A percentile compares a stretch with the other conserved stretches of the same genome.
Conservation (phyloP, 2,113 vertebrate species). For the Casuarius casuarius region DNA sequence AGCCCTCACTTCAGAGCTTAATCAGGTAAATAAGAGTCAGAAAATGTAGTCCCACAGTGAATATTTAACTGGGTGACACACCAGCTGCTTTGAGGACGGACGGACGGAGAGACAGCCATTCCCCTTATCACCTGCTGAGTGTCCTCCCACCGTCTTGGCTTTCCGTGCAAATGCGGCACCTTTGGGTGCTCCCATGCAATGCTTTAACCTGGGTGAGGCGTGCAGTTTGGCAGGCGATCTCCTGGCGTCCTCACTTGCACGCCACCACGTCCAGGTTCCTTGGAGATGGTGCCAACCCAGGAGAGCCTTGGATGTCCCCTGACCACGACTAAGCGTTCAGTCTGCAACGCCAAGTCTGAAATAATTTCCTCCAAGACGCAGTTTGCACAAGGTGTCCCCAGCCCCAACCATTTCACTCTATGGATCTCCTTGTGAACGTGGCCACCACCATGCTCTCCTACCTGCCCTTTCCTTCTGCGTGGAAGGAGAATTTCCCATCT, state of each 20-base stretch:
- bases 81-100: not conserved
- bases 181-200: accelerated
- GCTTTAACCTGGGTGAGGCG: accelerated
- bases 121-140: not conserved
- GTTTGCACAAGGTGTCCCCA: too few species aligned
- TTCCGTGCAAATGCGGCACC: not conserved
- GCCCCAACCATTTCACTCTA: too few species aligned
- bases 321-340: too few species aligned
- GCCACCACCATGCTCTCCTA: too few species aligned
- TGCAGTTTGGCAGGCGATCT: not conserved
- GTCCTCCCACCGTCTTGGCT: not conserved
- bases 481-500: not conserved
- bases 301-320: too few species aligned
- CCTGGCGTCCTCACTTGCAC: too few species aligned
- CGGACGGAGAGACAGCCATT: not conserved
- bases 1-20: not conserved
- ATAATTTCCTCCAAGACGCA: too few species aligned
- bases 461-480: too few species aligned
- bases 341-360: too few species aligned
- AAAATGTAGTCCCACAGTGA: not conserved
- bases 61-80: not conserved
- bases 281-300: too few species aligned
- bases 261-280: too few species aligned
- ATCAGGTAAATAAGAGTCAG: not conserved
- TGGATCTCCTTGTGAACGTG: too few species aligned